Evolutionary conservation across 2,113 vertebrate genomes (phyloP).

Genomic region (Pao palembangensis): DNA sequence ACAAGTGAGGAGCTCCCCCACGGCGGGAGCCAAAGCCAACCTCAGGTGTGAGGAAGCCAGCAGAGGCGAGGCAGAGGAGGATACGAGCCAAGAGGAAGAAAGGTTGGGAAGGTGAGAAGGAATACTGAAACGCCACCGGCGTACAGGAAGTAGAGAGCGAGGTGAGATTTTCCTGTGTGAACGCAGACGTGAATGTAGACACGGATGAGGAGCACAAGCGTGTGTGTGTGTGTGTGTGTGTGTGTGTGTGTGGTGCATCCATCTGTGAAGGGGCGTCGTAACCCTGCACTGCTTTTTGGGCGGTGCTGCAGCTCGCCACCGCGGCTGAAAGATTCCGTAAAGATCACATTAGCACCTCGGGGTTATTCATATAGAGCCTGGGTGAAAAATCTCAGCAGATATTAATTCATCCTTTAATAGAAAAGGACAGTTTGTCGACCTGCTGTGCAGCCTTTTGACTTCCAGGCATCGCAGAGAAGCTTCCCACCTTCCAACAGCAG

Average conservation of each 20-base stretch:
- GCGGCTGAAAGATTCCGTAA: not conserved
- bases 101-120: conserved; percentile 41
- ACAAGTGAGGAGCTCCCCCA: conserved; percentile 40
- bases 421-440: no score
- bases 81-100: conserved; percentile 23
- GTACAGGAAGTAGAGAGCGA: not conserved
- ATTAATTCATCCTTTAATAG: not conserved
- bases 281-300: conserved; percentile 43
- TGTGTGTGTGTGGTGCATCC: conserved; percentile 30
- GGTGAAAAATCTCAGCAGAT: conserved; percentile 3
- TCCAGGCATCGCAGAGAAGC: not conserved
- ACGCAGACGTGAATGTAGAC: conserved; percentile 20
- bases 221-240: conserved; percentile 24
- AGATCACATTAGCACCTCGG: not conserved
- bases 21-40: conserved; percentile 37
- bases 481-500: conserved; percentile 34
- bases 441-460: conserved; percentile 6
- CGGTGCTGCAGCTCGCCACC: not conserved
- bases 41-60: conserved; percentile 30
- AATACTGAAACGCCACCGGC: conserved; percentile 25
- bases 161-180: conserved; percentile 43
- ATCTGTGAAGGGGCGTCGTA: conserved; percentile 54
- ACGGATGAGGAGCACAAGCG: not conserved
- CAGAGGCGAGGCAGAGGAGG: conserved; percentile 18
- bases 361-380: not conserved